Conservation (phyloP, 2,113 vertebrate genomes). For the Indicator maculatus region DNA sequence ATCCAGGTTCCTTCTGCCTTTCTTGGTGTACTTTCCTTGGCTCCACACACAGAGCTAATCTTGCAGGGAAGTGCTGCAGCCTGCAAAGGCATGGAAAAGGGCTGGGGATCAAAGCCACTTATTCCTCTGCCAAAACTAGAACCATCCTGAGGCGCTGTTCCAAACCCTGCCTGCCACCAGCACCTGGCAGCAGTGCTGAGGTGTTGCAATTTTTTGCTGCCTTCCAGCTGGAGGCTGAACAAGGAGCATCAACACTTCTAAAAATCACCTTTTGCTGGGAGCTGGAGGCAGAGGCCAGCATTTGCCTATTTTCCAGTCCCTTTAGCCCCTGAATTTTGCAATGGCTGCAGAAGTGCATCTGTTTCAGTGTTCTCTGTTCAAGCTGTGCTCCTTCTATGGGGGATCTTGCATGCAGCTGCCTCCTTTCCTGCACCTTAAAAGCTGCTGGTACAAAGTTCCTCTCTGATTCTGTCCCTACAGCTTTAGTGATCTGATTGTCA, state of each 20-base stretch:
- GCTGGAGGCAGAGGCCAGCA: neutral
- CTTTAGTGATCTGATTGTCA: neutral
- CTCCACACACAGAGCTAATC: neutral
- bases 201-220: neutral
- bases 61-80: neutral
- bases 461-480: neutral
- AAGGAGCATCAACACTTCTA: neutral
- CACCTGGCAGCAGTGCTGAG: neutral
- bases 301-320: accelerated
- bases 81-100: neutral
- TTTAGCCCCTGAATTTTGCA: neutral
- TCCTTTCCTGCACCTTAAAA: neutral
- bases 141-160: neutral
- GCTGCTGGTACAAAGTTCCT: neutral
- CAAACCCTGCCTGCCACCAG: neutral
- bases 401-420: accelerated
- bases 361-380: neutral
- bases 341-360: neutral
- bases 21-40: neutral
- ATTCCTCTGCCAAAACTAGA: neutral
- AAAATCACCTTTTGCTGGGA: neutral
- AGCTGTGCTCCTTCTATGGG: neutral
- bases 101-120: neutral
- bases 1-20: neutral
- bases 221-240: neutral